phyloP scores from a whole-genome alignment of 2,113 vertebrate species.

The Etheostoma spectabile region DNA sequence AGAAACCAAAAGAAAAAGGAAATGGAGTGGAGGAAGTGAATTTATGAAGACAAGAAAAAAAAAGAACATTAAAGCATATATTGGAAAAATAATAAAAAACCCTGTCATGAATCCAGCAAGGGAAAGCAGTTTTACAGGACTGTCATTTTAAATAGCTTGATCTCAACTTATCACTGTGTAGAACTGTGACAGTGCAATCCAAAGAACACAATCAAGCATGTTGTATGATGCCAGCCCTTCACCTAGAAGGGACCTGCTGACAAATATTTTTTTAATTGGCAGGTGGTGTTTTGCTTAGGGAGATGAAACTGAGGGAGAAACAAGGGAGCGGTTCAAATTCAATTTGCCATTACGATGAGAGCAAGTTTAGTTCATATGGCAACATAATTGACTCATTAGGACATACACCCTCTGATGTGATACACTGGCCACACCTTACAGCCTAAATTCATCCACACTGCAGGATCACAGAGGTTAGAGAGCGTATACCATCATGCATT shows the following conservation, averaged over 20 bases:
- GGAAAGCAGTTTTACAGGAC: too few species aligned
- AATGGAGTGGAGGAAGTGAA: background rate
- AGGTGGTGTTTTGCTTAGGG: constrained; percentile 70
- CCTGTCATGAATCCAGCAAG: too few species aligned
- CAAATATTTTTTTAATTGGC: constrained; percentile 74
- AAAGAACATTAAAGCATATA: background rate
- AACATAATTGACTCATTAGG: background rate
- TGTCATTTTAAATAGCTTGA: background rate
- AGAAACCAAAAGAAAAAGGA: background rate
- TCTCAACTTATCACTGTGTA: background rate
- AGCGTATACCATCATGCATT: background rate
- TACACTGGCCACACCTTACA: background rate
- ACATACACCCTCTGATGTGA: background rate
- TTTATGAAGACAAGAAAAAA: background rate
- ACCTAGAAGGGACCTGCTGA: constrained; percentile 59
- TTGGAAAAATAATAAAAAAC: too few species aligned
- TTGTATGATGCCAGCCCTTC: constrained; percentile 5
- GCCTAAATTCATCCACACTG: background rate
- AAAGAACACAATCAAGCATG: background rate
- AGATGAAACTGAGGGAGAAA: constrained; percentile 8
- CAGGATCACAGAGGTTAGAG: background rate
- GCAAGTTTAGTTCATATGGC: background rate
- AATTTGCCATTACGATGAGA: background rate
- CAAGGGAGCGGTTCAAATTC: constrained; percentile 3
- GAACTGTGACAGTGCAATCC: constrained; percentile 1